phyloP scores from a whole-genome alignment of 2,888 invertebrate species.

The Apodemia mormo region DNA sequence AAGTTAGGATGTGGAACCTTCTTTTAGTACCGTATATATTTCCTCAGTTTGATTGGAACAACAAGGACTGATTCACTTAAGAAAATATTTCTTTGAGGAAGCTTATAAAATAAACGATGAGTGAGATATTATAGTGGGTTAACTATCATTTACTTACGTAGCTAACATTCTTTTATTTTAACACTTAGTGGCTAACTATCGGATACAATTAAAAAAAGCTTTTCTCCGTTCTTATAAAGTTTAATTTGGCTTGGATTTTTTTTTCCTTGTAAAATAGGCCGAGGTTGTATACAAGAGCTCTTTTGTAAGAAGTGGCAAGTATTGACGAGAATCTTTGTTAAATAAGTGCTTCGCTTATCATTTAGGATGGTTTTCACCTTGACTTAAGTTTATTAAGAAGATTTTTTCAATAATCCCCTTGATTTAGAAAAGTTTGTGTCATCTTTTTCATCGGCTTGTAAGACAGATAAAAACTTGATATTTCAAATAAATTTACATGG shows the following conservation, averaged over 20 bases:
- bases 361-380: conserved; percentile 32
- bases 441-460: background rate
- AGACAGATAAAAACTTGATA: too few relatives aligned
- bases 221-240: background rate
- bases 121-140: conserved; percentile 10
- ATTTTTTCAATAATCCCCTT: background rate
- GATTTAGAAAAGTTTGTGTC: conserved; percentile 11
- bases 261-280: conserved; percentile 35
- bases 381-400: conserved; percentile 17
- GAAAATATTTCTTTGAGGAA: background rate
- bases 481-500: too few relatives aligned
- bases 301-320: conserved; percentile 34
- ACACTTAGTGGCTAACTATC: conserved; percentile 28
- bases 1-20: too few relatives aligned
- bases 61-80: background rate
- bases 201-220: conserved; percentile 20
- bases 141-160: conserved; percentile 32
- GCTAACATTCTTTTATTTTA: conserved; percentile 36
- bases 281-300: conserved; percentile 35
- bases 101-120: background rate
- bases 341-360: conserved; percentile 37
- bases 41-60: too few relatives aligned
- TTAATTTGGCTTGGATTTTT: conserved; percentile 23
- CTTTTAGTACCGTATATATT: too few relatives aligned
- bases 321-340: conserved; percentile 39